A percentile compares a stretch with the other conserved stretches of the same genome.
Evolutionary conservation across 1,140 invertebrate genomes (phyloP).

Genomic region (Drosophila punjabiensis): DNA sequence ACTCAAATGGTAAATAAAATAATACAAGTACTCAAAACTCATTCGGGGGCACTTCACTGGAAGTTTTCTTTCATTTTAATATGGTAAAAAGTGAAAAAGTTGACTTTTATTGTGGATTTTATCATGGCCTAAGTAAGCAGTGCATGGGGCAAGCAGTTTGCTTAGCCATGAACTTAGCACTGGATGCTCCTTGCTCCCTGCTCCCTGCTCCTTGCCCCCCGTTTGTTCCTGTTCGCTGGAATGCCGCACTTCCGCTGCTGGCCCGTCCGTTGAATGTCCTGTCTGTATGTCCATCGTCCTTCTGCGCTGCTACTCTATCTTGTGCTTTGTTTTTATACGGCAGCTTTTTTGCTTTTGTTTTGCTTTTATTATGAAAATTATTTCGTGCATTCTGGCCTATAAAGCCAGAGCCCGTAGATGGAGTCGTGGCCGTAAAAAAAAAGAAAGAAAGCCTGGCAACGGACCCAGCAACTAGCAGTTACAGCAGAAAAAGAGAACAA

Average conservation of each 20-base stretch:
- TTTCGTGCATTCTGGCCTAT: conserved; percentile 77
- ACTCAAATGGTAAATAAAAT: not conserved
- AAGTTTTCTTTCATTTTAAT: not conserved
- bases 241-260: conserved; percentile 20
- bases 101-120: not conserved
- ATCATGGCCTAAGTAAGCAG: conserved; percentile 11
- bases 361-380: conserved; percentile 75
- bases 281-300: conserved; percentile 16
- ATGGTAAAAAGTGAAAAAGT: too few relatives aligned
- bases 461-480: conserved; percentile 54
- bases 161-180: conserved; percentile 22
- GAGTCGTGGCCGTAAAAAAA: conserved; percentile 52
- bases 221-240: conserved; percentile 10
- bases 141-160: conserved; percentile 18
- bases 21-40: not conserved
- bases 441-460: conserved; percentile 61
- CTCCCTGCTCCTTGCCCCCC: not conserved
- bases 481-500: conserved; percentile 13
- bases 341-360: conserved; percentile 37
- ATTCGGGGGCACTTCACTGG: not conserved
- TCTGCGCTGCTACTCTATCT: conserved; percentile 17
- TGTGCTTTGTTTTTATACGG: conserved; percentile 23
- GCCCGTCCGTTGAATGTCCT: conserved; percentile 17
- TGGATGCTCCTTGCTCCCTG: not conserved
- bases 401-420: conserved; percentile 37